Conservation (phyloP, 2,113 vertebrate genomes). For the Pheucticus melanocephalus region DNA sequence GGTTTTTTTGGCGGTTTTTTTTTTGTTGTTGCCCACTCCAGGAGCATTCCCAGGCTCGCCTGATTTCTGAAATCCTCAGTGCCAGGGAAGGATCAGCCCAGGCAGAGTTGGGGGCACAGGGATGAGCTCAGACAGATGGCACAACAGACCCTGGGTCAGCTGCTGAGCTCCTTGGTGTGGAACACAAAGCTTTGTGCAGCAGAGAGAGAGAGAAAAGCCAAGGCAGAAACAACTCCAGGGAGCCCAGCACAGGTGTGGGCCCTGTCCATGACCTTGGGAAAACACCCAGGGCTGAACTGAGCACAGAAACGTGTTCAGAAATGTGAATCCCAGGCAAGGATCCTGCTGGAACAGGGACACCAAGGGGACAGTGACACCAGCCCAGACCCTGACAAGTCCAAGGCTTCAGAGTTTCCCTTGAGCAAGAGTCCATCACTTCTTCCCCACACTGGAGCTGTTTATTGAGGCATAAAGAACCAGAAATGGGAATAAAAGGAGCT, state of each 20-base stretch:
- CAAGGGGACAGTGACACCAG: not conserved
- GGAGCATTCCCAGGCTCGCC: not conserved
- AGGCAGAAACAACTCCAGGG: not conserved
- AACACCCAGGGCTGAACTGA: not conserved
- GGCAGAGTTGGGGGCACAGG: not conserved
- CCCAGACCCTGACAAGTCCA: not conserved
- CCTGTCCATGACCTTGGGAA: not conserved
- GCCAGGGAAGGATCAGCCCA: not conserved
- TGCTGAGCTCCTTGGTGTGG: not conserved
- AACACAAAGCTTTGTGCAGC: not conserved
- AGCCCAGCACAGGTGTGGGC: not conserved
- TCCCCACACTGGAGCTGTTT: not conserved
- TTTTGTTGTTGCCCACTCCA: not conserved
- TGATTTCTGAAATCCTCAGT: not conserved
- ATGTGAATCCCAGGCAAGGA: too few relatives aligned
- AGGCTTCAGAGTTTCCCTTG: not conserved
- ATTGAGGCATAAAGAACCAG: not conserved
- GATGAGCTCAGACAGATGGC: not conserved
- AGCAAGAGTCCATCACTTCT: not conserved
- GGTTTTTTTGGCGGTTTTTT: too few relatives aligned
- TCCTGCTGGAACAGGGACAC: not conserved
- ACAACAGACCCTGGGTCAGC: not conserved
- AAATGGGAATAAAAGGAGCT: not conserved
- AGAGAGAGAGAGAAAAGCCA: not conserved
- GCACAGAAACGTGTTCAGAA: too few relatives aligned